phyloP scores from a whole-genome alignment of 92 coral and sea anemone species.

The Parazoanthus swiftii region DNA sequence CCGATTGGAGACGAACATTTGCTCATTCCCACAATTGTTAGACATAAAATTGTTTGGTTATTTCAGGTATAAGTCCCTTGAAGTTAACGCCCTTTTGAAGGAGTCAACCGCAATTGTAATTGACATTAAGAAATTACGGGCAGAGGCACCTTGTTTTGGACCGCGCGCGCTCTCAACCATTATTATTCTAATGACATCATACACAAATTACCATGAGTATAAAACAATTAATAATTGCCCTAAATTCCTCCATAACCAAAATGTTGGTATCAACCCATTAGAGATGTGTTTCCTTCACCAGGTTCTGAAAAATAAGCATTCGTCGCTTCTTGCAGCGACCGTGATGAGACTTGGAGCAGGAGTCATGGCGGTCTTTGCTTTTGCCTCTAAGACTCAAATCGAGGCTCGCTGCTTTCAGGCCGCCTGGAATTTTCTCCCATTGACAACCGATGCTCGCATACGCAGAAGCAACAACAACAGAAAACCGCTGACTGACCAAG shows the following conservation, averaged over 20 bases:
- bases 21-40: background rate
- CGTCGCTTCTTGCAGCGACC: background rate
- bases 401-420: slow-evolving; percentile 27
- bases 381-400: background rate
- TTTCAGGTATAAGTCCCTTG: background rate
- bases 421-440: slow-evolving; percentile 9
- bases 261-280: background rate
- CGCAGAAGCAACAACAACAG: background rate
- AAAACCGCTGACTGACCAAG: background rate
- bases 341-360: background rate
- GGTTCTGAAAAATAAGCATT: background rate
- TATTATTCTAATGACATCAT: background rate
- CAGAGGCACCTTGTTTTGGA: background rate
- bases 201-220: background rate
- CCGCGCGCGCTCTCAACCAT: background rate
- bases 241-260: background rate
- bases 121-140: too few species aligned
- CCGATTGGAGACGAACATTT: background rate
- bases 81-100: background rate
- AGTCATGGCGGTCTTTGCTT: background rate
- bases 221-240: background rate
- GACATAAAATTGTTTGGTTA: background rate
- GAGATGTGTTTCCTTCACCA: slow-evolving; percentile 22
- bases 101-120: background rate
- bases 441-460: background rate